Evolutionary conservation across 2,888 invertebrate genomes (phyloP), one percentile per base, ranked within the genome.

Genomic region (Nephrotoma appendiculata): DNA sequence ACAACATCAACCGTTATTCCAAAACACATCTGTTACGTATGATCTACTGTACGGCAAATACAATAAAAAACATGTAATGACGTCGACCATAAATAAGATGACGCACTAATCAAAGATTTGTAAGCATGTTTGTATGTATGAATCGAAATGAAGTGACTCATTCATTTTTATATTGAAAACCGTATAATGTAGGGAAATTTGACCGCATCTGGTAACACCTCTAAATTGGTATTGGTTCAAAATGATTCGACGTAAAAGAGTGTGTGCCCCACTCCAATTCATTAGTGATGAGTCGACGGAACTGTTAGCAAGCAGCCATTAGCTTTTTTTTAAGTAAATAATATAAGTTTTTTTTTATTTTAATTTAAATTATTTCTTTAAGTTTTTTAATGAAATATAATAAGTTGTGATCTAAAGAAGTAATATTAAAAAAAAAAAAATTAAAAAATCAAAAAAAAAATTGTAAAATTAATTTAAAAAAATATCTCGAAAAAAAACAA

Each of bases 241-340:
- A 84, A 84, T 42, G 84, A 84, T 84, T 84, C 84, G 84, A 42
- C 43, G 84, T 84, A 42, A 43, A 84, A 42, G 84, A 43, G 42
- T 85, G 85, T 85, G 19, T 85, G 44, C 44, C 85, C 84, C 86
- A 41, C 86, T 48, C 41, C 48, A 86, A 52, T 15, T 7, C 44
- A 45, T 86, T 86, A 45, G 44, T 86, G 87, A 87, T 86, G 86
- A 87, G 86, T 87, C 86, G 87, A 86, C 87, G 86, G 87, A 86
- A 87, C 86, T 85, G 86, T 87, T 84, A 48, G 44, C 86, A 45
- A 44, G 44, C 44, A 31, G 86, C 86, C 48, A 86, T 86, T 45
- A 41, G 84, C 84, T 84, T 84, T 84, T 84, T 71, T 84, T 42
- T 84, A 84, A 84, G 84, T 84, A 42, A 42, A 84, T 84, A 42